A percentile compares a stretch with the other conserved stretches of the same genome.
These are phyloP conservation scores for Ectropis crepuscularia DNA, from an alignment of 2,888 invertebrate species.

Conservation along the genomic window DNA sequence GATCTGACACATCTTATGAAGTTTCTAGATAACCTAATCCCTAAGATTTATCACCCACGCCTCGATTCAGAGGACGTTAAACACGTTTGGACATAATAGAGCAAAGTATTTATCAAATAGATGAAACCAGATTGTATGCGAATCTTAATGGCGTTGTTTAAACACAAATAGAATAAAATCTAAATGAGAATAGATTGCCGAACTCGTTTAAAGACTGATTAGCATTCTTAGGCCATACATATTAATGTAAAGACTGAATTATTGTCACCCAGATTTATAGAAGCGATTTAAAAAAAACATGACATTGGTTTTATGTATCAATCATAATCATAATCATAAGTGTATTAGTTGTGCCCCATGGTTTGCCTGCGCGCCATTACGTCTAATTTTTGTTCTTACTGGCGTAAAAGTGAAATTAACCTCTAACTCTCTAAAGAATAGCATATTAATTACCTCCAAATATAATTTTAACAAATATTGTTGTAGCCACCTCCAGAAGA, in stretches of 20 bases:
- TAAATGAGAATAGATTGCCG: conserved; percentile 21
- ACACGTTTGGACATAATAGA: conserved; percentile 35
- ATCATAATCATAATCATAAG: too few relatives aligned
- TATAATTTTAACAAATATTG: too few relatives aligned
- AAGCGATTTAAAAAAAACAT: too few relatives aligned
- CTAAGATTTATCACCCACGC: conserved; percentile 33
- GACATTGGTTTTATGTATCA: too few relatives aligned
- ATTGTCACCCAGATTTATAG: not conserved
- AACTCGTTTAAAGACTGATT: conserved; percentile 10
- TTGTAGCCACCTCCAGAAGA: too few relatives aligned
- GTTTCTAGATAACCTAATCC: conserved; percentile 31
- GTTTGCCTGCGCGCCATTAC: too few relatives aligned
- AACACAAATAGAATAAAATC: conserved; percentile 21
- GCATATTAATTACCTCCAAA: too few relatives aligned
- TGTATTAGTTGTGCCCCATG: too few relatives aligned
- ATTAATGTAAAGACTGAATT: not conserved
- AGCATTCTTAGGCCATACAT: conserved; percentile 4
- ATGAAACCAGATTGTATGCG: conserved; percentile 33
- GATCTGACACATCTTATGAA: conserved; percentile 26
- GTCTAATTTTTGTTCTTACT: too few relatives aligned
- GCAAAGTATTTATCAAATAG: conserved; percentile 37
- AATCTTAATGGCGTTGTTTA: conserved; percentile 36
- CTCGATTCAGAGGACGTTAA: conserved; percentile 25
- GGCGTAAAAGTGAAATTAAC: too few relatives aligned
- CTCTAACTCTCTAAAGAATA: too few relatives aligned